Evolutionary conservation across 2,888 invertebrate species (phyloP).

Genomic region (Drosophila leonis): DNA sequence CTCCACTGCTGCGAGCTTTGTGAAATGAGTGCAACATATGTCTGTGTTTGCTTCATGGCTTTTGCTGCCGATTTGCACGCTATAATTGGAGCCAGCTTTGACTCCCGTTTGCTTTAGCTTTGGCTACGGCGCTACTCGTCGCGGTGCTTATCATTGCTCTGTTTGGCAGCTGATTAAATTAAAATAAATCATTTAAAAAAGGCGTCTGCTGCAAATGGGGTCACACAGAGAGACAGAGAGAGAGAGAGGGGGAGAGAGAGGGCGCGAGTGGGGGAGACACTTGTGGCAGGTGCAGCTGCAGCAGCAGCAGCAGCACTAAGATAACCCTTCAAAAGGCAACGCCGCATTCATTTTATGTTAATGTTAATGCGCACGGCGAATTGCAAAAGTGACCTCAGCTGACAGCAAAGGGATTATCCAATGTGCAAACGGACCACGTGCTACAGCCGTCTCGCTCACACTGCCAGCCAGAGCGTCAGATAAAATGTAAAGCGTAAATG

Average conservation of each 20-base stretch:
- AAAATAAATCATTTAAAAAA: conserved; percentile 78
- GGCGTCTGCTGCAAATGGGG: conserved; percentile 60
- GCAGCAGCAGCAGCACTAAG: conserved; percentile 38
- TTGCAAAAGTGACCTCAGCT: conserved; percentile 74
- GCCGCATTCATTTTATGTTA: conserved; percentile 45
- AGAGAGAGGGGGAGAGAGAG: background rate
- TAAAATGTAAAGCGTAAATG: conserved; percentile 25
- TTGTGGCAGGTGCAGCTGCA: conserved; percentile 64
- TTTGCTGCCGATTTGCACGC: conserved; percentile 80
- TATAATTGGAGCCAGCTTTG: conserved; percentile 72
- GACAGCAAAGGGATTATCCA: conserved; percentile 79
- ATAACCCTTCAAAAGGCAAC: conserved; percentile 64
- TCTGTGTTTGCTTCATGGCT: conserved; percentile 74
- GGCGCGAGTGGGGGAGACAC: conserved; percentile 26
- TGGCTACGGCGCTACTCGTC: conserved; percentile 23
- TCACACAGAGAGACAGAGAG: conserved; percentile 29
- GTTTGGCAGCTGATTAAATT: conserved; percentile 80
- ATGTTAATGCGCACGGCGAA: conserved; percentile 54
- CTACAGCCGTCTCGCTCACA: conserved; percentile 12
- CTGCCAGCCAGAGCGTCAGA: background rate
- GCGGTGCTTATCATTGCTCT: conserved; percentile 79
- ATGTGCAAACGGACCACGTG: conserved; percentile 66
- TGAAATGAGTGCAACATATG: conserved; percentile 76
- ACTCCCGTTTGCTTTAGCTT: conserved; percentile 21
- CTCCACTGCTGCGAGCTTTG: conserved; percentile 56